Conservation (phyloP, 2,888 invertebrate genomes). For the Allacma fusca region DNA sequence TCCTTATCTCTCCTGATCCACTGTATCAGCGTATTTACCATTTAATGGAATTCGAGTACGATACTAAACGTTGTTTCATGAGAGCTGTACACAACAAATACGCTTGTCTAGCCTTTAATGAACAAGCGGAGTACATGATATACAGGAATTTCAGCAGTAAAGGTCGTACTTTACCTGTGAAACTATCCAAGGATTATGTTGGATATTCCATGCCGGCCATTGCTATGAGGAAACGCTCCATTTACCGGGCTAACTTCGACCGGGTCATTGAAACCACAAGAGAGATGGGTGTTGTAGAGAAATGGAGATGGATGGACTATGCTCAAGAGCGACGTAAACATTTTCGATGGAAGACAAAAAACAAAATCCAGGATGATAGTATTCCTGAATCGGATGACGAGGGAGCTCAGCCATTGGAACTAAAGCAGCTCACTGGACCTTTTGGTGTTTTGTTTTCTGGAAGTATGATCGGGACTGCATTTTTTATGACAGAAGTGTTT, state of each 20-base stretch:
- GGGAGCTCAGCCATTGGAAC: neutral
- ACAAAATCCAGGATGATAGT: neutral
- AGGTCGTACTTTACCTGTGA: conserved; percentile 16
- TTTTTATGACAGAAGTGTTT: no score
- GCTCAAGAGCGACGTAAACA: neutral
- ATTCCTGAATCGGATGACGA: neutral
- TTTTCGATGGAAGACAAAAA: neutral
- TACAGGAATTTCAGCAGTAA: conserved; percentile 43
- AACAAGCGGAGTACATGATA: conserved; percentile 42
- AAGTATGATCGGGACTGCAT: neutral
- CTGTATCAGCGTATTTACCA: neutral
- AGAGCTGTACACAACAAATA: conserved; percentile 32
- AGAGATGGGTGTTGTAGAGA: conserved; percentile 41
- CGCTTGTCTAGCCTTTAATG: conserved; percentile 46
- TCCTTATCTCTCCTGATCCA: neutral
- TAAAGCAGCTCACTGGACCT: neutral
- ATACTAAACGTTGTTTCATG: conserved; percentile 42
- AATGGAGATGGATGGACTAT: conserved; percentile 47
- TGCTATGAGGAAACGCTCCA: conserved; percentile 36
- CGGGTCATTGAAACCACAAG: conserved; percentile 32
- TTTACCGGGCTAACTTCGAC: conserved; percentile 43
- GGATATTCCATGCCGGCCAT: conserved; percentile 35
- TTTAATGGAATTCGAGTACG: conserved; percentile 30
- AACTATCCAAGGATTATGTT: conserved; percentile 30
- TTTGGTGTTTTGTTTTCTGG: neutral